phyloP scores from a whole-genome alignment of 1,140 invertebrate genomes.

The Drosophila watanabei region DNA sequence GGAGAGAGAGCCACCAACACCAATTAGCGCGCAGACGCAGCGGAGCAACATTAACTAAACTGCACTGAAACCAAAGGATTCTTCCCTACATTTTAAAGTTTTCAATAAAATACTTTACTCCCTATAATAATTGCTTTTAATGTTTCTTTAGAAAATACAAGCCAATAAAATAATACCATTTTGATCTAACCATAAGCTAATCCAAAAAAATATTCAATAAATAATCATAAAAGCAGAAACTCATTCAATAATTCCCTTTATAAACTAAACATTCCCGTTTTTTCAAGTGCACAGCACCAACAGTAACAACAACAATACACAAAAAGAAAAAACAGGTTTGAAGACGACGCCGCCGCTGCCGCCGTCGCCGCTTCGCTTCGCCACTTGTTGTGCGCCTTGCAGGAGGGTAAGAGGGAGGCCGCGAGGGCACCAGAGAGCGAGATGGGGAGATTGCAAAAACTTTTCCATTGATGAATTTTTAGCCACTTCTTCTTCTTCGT shows the following conservation, averaged over 20 bases:
- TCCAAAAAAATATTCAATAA: not conserved
- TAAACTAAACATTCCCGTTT: not conserved
- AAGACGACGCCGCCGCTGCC: slow-evolving; percentile 53
- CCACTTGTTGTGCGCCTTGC: slow-evolving; percentile 45
- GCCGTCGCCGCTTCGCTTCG: slow-evolving; percentile 47
- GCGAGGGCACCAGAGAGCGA: slow-evolving; percentile 38
- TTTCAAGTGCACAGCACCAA: slow-evolving; percentile 17
- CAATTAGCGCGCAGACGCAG: slow-evolving; percentile 73
- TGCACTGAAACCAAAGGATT: slow-evolving; percentile 7
- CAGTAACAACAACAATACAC: slow-evolving; percentile 43
- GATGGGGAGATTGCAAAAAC: slow-evolving; percentile 71
- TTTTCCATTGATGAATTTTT: slow-evolving; percentile 82
- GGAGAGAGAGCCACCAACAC: slow-evolving; percentile 47
- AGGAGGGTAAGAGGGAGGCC: slow-evolving; percentile 15
- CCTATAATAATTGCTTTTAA: too few species aligned
- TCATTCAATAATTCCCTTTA: too few species aligned
- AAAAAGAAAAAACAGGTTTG: slow-evolving; percentile 68
- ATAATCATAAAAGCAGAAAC: not conserved
- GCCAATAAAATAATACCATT: too few species aligned
- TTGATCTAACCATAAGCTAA: not conserved
- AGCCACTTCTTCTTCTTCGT: slow-evolving; percentile 29
- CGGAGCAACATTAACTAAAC: slow-evolving; percentile 41
- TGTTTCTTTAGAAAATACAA: not conserved
- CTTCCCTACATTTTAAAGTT: not conserved
- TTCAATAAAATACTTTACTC: too few species aligned